Conservation (phyloP, 2,888 invertebrate species). For the Spilosoma lubricipeda region DNA sequence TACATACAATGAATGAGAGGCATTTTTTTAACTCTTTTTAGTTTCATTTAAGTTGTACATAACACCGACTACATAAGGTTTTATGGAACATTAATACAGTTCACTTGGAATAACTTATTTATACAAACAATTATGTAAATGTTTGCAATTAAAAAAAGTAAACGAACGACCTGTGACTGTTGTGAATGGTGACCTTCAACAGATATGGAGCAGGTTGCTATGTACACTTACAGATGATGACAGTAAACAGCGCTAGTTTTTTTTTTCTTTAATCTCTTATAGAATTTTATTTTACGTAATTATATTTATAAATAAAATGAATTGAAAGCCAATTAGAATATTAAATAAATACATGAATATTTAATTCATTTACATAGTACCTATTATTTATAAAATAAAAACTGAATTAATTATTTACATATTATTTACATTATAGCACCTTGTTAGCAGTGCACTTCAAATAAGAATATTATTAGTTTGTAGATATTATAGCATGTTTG, state of each 20-base stretch:
- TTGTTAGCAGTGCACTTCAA: neutral
- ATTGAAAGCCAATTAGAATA: neutral
- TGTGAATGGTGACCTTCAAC: neutral
- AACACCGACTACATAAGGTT: neutral
- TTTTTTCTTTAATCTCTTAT: neutral
- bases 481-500: neutral
- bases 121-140: neutral
- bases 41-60: slow-evolving; percentile 1
- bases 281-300: neutral
- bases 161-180: neutral
- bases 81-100: neutral
- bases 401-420: neutral
- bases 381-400: neutral
- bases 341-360: neutral
- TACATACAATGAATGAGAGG: slow-evolving; percentile 27
- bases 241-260: neutral
- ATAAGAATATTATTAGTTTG: neutral
- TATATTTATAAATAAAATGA: neutral
- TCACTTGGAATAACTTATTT: neutral
- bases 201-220: slow-evolving; percentile 1
- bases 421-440: neutral
- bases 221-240: neutral
- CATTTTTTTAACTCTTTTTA: slow-evolving; percentile 1
- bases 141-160: neutral
- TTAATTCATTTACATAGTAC: neutral